Conservation (phyloP, 2,113 vertebrate species). For the Lepisosteus osseus region DNA sequence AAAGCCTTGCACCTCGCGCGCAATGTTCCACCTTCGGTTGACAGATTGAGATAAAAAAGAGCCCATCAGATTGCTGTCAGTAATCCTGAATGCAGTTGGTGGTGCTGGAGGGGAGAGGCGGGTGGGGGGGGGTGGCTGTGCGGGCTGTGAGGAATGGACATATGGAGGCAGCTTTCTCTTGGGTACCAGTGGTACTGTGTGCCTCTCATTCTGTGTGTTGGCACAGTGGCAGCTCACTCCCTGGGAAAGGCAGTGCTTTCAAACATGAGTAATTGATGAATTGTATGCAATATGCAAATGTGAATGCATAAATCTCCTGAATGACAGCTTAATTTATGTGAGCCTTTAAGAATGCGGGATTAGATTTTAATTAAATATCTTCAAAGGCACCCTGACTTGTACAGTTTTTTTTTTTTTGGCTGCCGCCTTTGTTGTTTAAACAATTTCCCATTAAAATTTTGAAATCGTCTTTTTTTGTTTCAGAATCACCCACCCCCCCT, state of each 20-base stretch:
- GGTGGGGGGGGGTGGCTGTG: slow-evolving; percentile 13
- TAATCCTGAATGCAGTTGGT: slow-evolving; percentile 3
- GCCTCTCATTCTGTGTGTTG: slow-evolving; percentile 43
- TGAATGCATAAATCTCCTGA: slow-evolving; percentile 82
- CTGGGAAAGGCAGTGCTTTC: slow-evolving; percentile 69
- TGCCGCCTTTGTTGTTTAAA: slow-evolving; percentile 53
- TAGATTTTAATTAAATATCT: slow-evolving; percentile 90
- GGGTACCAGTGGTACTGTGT: slow-evolving; percentile 43
- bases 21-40: slow-evolving; percentile 19
- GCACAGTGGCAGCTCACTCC: slow-evolving; percentile 60
- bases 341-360: slow-evolving; percentile 84
- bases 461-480: slow-evolving; percentile 37
- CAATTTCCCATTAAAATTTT: slow-evolving; percentile 45
- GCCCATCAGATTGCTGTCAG: not conserved
- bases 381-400: slow-evolving; percentile 82
- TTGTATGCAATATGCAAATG: slow-evolving; percentile 83
- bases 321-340: slow-evolving; percentile 87
- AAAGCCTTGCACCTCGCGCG: not conserved
- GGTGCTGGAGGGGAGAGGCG: slow-evolving; percentile 5
- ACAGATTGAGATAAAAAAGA: slow-evolving; percentile 19
- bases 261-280: slow-evolving; percentile 80
- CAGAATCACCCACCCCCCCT: slow-evolving; percentile 3
- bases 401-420: slow-evolving; percentile 61
- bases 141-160: slow-evolving; percentile 43
- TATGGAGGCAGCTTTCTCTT: slow-evolving; percentile 62